A percentile compares a stretch with the other conserved stretches of the same genome.
Conservation (phyloP, 2,113 vertebrate species). For the Passer montanus region DNA sequence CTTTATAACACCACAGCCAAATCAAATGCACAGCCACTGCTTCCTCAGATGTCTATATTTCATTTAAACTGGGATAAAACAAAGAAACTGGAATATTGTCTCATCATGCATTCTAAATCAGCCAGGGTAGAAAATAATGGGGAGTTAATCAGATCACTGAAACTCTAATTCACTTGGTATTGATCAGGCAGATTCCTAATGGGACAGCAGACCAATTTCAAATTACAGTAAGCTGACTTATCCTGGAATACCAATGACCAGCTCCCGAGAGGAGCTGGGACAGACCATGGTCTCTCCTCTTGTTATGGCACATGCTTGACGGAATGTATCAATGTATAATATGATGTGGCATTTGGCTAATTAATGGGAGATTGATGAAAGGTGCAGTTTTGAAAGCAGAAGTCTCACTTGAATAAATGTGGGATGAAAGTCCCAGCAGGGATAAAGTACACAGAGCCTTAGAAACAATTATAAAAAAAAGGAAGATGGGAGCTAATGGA, state of each 20-base stretch:
- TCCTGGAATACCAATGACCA: slow-evolving; percentile 85
- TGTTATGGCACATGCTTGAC: slow-evolving; percentile 11
- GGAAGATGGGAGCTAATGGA: slow-evolving; percentile 74
- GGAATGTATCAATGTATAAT: slow-evolving; percentile 67
- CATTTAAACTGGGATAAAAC: slow-evolving; percentile 86
- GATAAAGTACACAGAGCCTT: slow-evolving; percentile 19
- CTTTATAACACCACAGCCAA: slow-evolving; percentile 76
- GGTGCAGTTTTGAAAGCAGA: slow-evolving; percentile 70
- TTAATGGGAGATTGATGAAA: slow-evolving; percentile 83
- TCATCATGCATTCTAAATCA: slow-evolving; percentile 91
- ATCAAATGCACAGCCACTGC: slow-evolving; percentile 79
- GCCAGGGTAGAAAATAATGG: slow-evolving; percentile 90
- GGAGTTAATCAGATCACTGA: slow-evolving; percentile 98
- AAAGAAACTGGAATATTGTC: slow-evolving; percentile 88
- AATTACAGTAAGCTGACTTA: slow-evolving; percentile 90
- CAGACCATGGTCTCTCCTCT: slow-evolving; percentile 51
- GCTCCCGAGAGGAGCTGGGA: slow-evolving; percentile 57
- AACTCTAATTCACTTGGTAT: slow-evolving; percentile 97
- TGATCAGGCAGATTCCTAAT: slow-evolving; percentile 92
- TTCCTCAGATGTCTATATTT: slow-evolving; percentile 84
- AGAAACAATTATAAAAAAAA: slow-evolving; percentile 43
- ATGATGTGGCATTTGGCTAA: slow-evolving; percentile 81
- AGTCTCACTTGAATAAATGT: slow-evolving; percentile 69
- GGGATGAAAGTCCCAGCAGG: slow-evolving; percentile 48
- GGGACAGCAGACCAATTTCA: slow-evolving; percentile 88